These are phyloP conservation scores for Hyles euphorbiae DNA, from an alignment of 1,140 invertebrate genomes.

Conservation along the genomic window DNA sequence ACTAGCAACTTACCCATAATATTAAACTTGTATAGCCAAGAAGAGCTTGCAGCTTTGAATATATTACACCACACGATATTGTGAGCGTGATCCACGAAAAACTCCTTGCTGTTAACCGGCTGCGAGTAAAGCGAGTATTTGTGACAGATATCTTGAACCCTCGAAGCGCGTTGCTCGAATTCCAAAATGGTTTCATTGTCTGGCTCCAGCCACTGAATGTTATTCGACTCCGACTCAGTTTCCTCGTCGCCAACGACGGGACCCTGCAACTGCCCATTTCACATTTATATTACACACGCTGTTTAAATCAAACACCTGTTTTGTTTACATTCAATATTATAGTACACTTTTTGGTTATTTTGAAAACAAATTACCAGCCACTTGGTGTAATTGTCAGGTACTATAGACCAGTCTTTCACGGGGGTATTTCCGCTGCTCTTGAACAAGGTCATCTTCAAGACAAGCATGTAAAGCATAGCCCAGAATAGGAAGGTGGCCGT, in stretches of 20 bases:
- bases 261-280: constrained; percentile 43
- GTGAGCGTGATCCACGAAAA: constrained; percentile 82
- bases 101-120: constrained; percentile 78
- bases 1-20: constrained; percentile 72
- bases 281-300: neutral
- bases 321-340: neutral
- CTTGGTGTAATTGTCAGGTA: constrained; percentile 68
- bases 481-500: constrained; percentile 67
- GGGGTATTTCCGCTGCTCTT: constrained; percentile 43
- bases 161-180: constrained; percentile 36
- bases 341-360: neutral
- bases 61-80: constrained; percentile 87
- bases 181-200: constrained; percentile 53
- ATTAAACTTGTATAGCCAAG: constrained; percentile 89
- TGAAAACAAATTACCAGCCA: constrained; percentile 49
- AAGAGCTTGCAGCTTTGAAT: constrained; percentile 87
- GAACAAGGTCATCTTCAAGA: constrained; percentile 73
- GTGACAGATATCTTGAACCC: constrained; percentile 43
- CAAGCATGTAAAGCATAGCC: constrained; percentile 65
- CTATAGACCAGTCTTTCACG: constrained; percentile 48
- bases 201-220: constrained; percentile 45
- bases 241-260: constrained; percentile 55
- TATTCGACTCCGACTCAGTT: constrained; percentile 28
- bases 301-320: too few relatives aligned
- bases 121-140: constrained; percentile 30